Base-by-base conservation (phyloP, 2,113 vertebrate genomes). In the Prolemur simus region DNA sequence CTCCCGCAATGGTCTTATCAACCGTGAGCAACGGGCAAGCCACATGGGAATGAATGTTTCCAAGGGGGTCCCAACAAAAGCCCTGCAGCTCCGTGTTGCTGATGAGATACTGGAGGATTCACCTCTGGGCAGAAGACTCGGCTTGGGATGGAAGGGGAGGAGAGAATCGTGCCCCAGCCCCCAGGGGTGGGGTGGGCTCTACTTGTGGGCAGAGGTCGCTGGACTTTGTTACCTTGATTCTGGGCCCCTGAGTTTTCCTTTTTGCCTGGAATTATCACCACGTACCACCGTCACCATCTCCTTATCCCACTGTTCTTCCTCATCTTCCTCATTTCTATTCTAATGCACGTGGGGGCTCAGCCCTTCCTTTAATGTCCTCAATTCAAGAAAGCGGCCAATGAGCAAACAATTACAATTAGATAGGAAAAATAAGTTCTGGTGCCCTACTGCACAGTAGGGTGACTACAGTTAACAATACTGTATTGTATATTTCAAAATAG, bases 1-100 rank as follows among this genome's bases (percentile, higher is more conserved):
- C 83, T 63, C 84, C 78, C 0, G 0, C 81, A 0, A 14, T 5
- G 37, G 94, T 56, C 91, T 97, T 95, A 97, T 94, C 91, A 94
- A 37, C 78, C n/a, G 13, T 0, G 0, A 56, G 78, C 63, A 78
- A 93, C 2, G 2, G 0, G 42, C 45, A 25, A 21, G 80, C 27
- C 3, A 10, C 0, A 0, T 2, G 69, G 42, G 63, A 32, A 6
- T 0, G 8, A 6, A n/a, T 23, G 20, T 34, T 84, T 94, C 84
- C 66, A n/a, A 42, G 49, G n/a, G 7, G 39, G 32, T 82, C 64
- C 89, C 39, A 12, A 34, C 3, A 12, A 42, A 60, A 45, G 21
- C 52, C 54, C 52, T 25, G 60, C 12, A 42, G 27, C 9, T 1
- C 4, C 4, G 25, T 0, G 8, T 52, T 60, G 58, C 63, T 39